These are phyloP conservation scores for Palythoa grandiflora DNA, from an alignment of 92 coral and sea anemone species.

Conservation along the genomic window DNA sequence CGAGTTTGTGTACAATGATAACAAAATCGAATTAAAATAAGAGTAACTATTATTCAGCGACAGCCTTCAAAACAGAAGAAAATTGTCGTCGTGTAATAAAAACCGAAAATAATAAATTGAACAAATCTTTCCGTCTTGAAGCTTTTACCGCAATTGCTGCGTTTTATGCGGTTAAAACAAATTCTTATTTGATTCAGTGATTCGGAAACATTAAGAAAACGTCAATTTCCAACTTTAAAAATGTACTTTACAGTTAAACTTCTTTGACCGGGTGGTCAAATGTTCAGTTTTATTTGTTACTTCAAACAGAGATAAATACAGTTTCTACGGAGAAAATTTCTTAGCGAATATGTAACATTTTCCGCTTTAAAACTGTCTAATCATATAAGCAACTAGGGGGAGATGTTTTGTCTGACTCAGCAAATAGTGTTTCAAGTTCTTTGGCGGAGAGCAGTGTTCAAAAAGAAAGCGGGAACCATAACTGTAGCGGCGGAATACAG, in stretches of 20 bases:
- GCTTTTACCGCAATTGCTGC: too few species aligned
- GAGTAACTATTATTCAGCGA: slow-evolving; percentile 34
- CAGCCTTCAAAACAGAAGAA: background rate
- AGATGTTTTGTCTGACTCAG: background rate
- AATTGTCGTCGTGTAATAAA: background rate
- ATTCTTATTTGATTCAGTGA: too few species aligned
- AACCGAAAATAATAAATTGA: background rate
- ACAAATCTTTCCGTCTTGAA: too few species aligned
- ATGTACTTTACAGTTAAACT: background rate
- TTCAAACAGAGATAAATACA: background rate
- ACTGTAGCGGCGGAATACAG: background rate
- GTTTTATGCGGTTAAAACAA: too few species aligned
- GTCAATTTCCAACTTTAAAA: background rate
- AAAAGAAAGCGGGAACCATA: background rate
- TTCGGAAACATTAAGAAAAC: background rate
- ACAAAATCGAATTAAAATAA: slow-evolving; percentile 43
- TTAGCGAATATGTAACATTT: background rate
- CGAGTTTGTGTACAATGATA: slow-evolving; percentile 13
- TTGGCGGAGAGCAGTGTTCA: background rate
- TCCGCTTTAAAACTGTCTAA: background rate
- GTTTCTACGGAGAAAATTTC: background rate
- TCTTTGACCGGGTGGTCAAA: background rate
- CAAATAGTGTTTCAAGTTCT: background rate
- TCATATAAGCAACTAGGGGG: background rate
- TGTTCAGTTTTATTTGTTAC: background rate